Conservation (phyloP, 2,113 vertebrate genomes). For the Paramisgurnus dabryanus region DNA sequence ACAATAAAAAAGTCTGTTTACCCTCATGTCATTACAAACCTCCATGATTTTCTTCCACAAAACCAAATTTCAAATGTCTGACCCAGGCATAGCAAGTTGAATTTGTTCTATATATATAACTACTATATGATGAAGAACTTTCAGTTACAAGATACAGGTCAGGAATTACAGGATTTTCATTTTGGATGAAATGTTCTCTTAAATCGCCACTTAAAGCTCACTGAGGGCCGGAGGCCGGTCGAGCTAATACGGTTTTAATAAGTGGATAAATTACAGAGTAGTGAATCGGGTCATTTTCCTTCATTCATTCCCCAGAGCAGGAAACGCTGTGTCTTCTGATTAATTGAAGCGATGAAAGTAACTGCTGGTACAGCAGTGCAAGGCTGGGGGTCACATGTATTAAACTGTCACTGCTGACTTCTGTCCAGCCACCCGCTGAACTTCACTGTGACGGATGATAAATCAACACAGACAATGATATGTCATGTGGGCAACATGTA, state of each 20-base stretch:
- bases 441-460: conserved; percentile 42
- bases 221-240: conserved; percentile 24
- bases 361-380: conserved; percentile 14
- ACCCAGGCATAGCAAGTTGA: no score
- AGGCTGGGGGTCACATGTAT: conserved; percentile 47
- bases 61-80: no score
- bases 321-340: conserved; percentile 35
- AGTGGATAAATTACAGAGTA: conserved; percentile 49
- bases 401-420: conserved; percentile 56
- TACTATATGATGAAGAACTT: no score
- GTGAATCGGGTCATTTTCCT: conserved; percentile 51
- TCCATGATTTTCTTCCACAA: no score
- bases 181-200: neutral
- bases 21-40: no score
- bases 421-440: conserved; percentile 21
- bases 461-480: conserved; percentile 11
- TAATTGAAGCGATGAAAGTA: conserved; percentile 50
- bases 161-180: neutral
- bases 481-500: conserved; percentile 34
- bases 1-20: no score
- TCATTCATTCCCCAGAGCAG: conserved; percentile 21
- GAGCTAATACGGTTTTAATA: conserved; percentile 50
- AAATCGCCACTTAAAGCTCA: conserved; percentile 43
- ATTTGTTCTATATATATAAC: no score
- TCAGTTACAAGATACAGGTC: no score